Conservation (phyloP, 2,888 invertebrate species). For the Chaetoderma sp. region DNA sequence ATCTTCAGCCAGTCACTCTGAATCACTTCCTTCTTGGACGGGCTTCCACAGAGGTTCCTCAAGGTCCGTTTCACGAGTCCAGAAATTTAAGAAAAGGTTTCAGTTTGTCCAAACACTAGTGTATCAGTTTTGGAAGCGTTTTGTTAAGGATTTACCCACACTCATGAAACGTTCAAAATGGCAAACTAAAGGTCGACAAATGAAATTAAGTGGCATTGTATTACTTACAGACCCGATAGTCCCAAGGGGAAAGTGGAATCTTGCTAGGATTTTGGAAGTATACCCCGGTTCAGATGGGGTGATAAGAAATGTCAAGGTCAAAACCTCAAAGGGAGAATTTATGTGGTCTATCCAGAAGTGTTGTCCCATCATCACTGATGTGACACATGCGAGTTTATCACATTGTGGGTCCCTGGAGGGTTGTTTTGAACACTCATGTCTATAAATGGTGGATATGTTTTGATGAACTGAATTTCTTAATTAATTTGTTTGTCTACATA, state of each 20-base stretch:
- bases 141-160: not conserved
- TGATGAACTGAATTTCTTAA: too few relatives aligned
- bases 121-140: not conserved
- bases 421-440: too few relatives aligned
- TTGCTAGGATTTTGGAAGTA: not conserved
- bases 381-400: too few relatives aligned
- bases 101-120: conserved; percentile 1
- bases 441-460: too few relatives aligned
- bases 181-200: not conserved
- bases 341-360: not conserved
- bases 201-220: not conserved
- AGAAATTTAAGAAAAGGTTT: not conserved
- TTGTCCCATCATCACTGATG: too few relatives aligned
- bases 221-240: not conserved
- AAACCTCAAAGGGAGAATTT: not conserved
- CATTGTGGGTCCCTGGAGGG: too few relatives aligned
- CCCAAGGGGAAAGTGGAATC: not conserved
- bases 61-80: conserved; percentile 9
- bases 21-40: conserved; percentile 7
- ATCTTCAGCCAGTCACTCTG: conserved; percentile 1
- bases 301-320: not conserved
- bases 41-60: not conserved
- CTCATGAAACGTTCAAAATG: not conserved
- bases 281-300: not conserved
- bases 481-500: too few relatives aligned